Evolutionary conservation across 1,140 invertebrate species (phyloP), one percentile per base, ranked within the genome.

Genomic region (Tetramorium alpestre): DNA sequence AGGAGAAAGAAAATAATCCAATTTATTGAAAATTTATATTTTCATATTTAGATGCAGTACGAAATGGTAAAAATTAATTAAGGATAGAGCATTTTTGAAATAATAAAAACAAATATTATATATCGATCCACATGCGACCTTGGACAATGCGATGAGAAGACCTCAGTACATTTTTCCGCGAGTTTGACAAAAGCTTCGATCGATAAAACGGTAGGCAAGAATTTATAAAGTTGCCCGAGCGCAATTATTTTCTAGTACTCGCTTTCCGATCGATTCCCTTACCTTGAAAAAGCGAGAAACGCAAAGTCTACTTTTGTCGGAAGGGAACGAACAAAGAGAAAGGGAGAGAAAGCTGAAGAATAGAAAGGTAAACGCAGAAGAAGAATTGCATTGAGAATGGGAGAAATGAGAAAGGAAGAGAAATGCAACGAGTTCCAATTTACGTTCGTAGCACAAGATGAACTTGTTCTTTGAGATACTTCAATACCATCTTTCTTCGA

Each of bases 201-300:
- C 80, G 69, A 84, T 84, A 84, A 84, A 73, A 73, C 11, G 13
- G 25, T 13, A 60, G 54, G 62, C 38, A 56, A 38, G 25, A 84
- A 84, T 84, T 75, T 73, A 60, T 60, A 70, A 67, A 58, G n/a
- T 75, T 25, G 56, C 78, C 70, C 49, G 18, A 60, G 18, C 54
- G 58, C 60, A 76, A 88, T 87, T 87, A 80, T 69, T 72, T 62
- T 41, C 49, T 51, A 38, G 33, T 62, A 62, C 65, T 87, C 44
- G 16, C 33, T 64, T 87, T 67, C 47, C 76, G 87, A 90, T 90
- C 87, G 87, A 88, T 89, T 88, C 44, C 64, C 67, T 77, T 44
- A 70, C 49, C 47, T 51, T 38, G 25, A 51, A 18, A 76, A 22
- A 65, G 56, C 33, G 38, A 11, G 80, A 69, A 22, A 70, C 38